Conservation (phyloP, 2,113 vertebrate species). For the Eleginops maclovinus region DNA sequence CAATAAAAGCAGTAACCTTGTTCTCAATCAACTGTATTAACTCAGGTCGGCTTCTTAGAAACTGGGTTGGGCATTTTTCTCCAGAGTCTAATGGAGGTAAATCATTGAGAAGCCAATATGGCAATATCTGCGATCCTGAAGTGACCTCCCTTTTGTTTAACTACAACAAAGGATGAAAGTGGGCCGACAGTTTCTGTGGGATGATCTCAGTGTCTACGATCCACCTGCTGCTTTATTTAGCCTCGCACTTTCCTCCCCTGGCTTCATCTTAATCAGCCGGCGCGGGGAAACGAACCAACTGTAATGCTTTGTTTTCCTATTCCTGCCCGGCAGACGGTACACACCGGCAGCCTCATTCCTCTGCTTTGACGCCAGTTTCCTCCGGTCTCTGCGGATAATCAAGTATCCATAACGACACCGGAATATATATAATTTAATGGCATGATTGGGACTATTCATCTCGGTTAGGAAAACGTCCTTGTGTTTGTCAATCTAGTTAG, state of each 20-base stretch:
- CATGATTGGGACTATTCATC: constrained; percentile 75
- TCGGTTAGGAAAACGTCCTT: constrained; percentile 71
- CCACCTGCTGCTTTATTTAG: constrained; percentile 56
- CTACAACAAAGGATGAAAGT: constrained; percentile 24
- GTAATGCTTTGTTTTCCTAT: constrained; percentile 46
- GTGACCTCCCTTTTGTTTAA: neutral
- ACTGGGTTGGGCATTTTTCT: neutral
- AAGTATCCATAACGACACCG: constrained; percentile 74
- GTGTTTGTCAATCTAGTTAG: constrained; percentile 76
- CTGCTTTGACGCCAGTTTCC: constrained; percentile 64
- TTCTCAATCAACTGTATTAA: no score
- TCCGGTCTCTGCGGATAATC: constrained; percentile 49
- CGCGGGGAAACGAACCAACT: constrained; percentile 37
- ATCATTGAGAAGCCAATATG: neutral
- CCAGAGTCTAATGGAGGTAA: neutral
- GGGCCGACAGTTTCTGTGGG: constrained; percentile 9
- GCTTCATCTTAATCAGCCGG: constrained; percentile 29
- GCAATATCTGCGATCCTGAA: neutral
- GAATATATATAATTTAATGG: constrained; percentile 71
- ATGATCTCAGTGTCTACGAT: constrained; percentile 34
- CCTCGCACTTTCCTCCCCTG: constrained; percentile 28
- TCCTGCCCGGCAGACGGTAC: constrained; percentile 6
- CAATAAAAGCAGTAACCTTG: neutral
- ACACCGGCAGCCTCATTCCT: constrained; percentile 64
- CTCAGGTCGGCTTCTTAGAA: no score